These are phyloP conservation scores for Nomada ruficornis DNA, from an alignment of 2,888 invertebrate species.

Conservation along the genomic window DNA sequence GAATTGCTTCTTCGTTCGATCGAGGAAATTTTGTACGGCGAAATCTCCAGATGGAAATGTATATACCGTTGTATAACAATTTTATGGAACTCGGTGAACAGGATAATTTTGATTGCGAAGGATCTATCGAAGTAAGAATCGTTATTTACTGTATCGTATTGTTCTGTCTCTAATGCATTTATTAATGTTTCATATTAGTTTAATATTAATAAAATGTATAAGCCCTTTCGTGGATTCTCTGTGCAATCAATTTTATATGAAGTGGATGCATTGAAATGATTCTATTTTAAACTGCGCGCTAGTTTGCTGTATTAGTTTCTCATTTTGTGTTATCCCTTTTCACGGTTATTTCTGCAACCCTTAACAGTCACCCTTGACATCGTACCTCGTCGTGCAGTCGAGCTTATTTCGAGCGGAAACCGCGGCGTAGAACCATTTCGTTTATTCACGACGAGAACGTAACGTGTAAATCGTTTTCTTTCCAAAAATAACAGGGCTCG, in stretches of 20 bases:
- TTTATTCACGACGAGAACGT: neutral
- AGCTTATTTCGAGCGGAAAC: slow-evolving; percentile 6
- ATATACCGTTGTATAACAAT: no score
- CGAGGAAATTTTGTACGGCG: slow-evolving; percentile 13
- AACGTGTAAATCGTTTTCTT: neutral
- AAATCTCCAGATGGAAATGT: slow-evolving; percentile 3
- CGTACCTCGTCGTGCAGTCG: neutral
- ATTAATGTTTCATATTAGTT: neutral
- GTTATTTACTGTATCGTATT: no score
- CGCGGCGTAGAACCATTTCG: neutral
- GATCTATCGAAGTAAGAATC: no score
- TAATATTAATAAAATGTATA: neutral
- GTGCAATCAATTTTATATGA: no score
- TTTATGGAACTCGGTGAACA: no score
- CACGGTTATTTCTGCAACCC: neutral
- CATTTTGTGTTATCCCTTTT: neutral
- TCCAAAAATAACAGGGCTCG: neutral
- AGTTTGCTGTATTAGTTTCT: neutral
- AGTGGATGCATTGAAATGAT: neutral
- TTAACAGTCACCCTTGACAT: slow-evolving; percentile 14
- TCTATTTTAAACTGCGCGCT: neutral
- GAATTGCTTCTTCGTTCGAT: slow-evolving; percentile 38
- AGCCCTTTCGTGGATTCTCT: neutral
- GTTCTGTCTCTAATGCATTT: neutral
- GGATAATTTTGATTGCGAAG: no score